These are phyloP conservation scores for Lepus europaeus DNA, from an alignment of 2,113 vertebrate species.

Conservation along the genomic window DNA sequence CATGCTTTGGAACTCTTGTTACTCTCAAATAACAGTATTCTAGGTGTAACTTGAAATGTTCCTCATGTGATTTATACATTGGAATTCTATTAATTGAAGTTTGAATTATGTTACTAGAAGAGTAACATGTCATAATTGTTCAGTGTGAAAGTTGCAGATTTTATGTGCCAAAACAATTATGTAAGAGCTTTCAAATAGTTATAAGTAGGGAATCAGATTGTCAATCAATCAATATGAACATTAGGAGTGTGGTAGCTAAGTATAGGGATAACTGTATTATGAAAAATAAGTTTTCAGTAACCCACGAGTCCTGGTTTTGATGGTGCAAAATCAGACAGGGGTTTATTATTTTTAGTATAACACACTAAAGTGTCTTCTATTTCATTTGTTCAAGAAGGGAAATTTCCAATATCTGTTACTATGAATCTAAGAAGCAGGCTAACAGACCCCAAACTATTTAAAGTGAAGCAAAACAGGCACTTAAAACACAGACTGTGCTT, in stretches of 20 bases:
- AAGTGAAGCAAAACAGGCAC: not conserved
- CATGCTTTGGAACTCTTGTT: not conserved
- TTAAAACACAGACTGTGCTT: constrained; percentile 17
- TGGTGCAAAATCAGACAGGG: not conserved
- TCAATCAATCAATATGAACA: not conserved
- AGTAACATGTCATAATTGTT: constrained; percentile 28
- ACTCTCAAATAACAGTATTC: constrained; percentile 37
- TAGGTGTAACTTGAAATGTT: constrained; percentile 34
- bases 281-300: constrained; percentile 2
- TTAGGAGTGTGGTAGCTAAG: not conserved
- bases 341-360: not conserved
- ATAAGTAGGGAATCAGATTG: not conserved
- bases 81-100: constrained; percentile 41
- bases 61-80: constrained; percentile 9
- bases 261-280: not conserved
- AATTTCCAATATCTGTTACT: not conserved
- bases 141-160: constrained; percentile 28
- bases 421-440: not conserved
- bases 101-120: constrained; percentile 28
- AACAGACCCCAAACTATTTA: constrained; percentile 22
- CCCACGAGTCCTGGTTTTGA: not conserved
- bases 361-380: not conserved
- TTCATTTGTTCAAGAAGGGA: constrained; percentile 30
- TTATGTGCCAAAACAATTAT: constrained; percentile 22
- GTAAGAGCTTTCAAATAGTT: constrained; percentile 34